These are phyloP conservation scores for Mormoops blainvillei DNA, from an alignment of 2,113 vertebrate genomes.

Conservation along the genomic window DNA sequence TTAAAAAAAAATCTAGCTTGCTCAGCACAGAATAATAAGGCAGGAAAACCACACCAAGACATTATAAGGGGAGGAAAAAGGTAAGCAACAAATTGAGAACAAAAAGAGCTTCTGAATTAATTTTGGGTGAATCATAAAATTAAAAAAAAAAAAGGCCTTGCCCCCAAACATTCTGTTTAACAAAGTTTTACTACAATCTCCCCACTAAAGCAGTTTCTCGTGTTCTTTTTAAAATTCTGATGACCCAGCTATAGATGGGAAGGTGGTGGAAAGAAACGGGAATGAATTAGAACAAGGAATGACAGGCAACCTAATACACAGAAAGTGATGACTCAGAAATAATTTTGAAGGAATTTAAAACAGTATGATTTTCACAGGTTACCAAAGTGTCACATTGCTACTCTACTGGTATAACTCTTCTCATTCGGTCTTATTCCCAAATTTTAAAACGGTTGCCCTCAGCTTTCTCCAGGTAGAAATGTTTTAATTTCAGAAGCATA, in stretches of 20 bases:
- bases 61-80: neutral
- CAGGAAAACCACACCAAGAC: neutral
- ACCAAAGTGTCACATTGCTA: neutral
- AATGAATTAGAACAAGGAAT: neutral
- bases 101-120: constrained; percentile 25
- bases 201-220: neutral
- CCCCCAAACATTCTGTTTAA: neutral
- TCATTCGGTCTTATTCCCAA: neutral
- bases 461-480: neutral
- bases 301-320: constrained; percentile 20
- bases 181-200: neutral
- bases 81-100: neutral
- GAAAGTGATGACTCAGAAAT: constrained; percentile 39
- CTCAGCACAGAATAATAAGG: constrained; percentile 51
- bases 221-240: constrained; percentile 20
- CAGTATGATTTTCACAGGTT: neutral
- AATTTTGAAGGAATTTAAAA: neutral
- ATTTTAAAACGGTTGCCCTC: neutral
- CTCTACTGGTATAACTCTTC: neutral
- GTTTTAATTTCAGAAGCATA: neutral
- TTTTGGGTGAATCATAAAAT: constrained; percentile 13
- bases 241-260: neutral
- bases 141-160: neutral
- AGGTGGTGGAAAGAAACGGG: neutral
- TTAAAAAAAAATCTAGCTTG: neutral